Evolutionary conservation across 2,113 vertebrate species (phyloP), one percentile per base, ranked within the genome.

Genomic region (Xiphorhynchus elegans): DNA sequence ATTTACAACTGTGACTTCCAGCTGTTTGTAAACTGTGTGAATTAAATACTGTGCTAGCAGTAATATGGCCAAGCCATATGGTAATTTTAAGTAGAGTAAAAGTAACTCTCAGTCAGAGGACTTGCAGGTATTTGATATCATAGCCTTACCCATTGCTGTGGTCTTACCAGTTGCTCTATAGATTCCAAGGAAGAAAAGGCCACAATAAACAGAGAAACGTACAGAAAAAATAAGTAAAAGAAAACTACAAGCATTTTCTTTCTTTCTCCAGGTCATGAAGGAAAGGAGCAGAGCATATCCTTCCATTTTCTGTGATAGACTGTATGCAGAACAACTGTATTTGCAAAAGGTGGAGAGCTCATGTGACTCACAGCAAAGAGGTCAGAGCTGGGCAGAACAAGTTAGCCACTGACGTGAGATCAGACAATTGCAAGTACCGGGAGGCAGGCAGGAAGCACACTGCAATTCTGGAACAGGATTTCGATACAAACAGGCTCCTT

Each of bases 261-360:
- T 62, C 10, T 83, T 75, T 52, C 37, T 89, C 11, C 6, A 9
- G 40, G 28, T 76, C 37, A 46, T 13, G 10, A 77, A 42, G 46
- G 55, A 68, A 62, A 66, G 69, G 31, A 92, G n/a, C 1, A 7
- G 37, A 85, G n/a, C 15, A 26, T 37, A 37, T 37, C 19, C 25
- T 86, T 31, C 33, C 25, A 4, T 68, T 78, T 84, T 82, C 44
- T 73, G 19, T 74, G 28, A 6, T 33, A 44, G 35, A 31, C 2
- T 62, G 9, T 52, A 9, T 49, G 33, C 50, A 50, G 67, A 70
- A 62, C 2, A 2, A 49, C 42, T 63, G 60, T 95, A 49, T 97
- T 97, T 96, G 86, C 85, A 37, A 11, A 97, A 96, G 96, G 96
- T 88, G 94, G 95, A 85, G 96, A 70, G 79, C 19, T 76, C 52